phyloP scores from a whole-genome alignment of 1,140 invertebrate species.

The Spodoptera frugiperda region DNA sequence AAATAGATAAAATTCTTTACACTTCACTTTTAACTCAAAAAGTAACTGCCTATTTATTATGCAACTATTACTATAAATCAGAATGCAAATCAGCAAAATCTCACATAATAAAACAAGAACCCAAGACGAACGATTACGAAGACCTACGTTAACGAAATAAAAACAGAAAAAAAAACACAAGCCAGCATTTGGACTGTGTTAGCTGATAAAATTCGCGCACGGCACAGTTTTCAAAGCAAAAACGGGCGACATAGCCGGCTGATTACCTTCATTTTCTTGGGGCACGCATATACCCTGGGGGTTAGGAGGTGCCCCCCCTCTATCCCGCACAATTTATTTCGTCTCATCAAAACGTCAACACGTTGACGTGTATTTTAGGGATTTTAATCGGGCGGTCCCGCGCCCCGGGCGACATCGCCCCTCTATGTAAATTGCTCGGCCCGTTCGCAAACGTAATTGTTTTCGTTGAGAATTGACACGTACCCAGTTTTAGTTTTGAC shows the following conservation, averaged over 20 bases:
- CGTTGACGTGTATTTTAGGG: slow-evolving; percentile 82
- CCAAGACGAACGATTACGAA: slow-evolving; percentile 33
- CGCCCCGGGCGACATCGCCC: slow-evolving; percentile 52
- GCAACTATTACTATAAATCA: neutral
- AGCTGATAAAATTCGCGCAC: slow-evolving; percentile 53
- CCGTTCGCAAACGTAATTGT: slow-evolving; percentile 75
- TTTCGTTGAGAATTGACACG: slow-evolving; percentile 79
- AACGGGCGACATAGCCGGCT: slow-evolving; percentile 59
- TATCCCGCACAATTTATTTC: slow-evolving; percentile 77
- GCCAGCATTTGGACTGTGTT: slow-evolving; percentile 37
- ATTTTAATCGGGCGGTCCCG: slow-evolving; percentile 73
- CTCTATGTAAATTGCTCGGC: slow-evolving; percentile 77
- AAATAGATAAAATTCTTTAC: too few relatives aligned
- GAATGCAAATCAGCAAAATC: slow-evolving; percentile 23
- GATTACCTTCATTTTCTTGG: slow-evolving; percentile 81
- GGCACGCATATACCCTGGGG: slow-evolving; percentile 71
- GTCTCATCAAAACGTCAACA: slow-evolving; percentile 85
- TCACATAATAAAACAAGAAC: slow-evolving; percentile 22
- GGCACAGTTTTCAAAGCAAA: slow-evolving; percentile 53
- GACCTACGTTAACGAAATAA: slow-evolving; percentile 15
- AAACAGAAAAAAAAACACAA: slow-evolving; percentile 22
- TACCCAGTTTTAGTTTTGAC: slow-evolving; percentile 67
- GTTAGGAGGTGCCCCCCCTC: slow-evolving; percentile 44
- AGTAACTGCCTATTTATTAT: too few relatives aligned
- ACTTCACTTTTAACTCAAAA: too few relatives aligned